phyloP scores from a whole-genome alignment of 2,888 invertebrate species.

The Drosophila kambysellisi region DNA sequence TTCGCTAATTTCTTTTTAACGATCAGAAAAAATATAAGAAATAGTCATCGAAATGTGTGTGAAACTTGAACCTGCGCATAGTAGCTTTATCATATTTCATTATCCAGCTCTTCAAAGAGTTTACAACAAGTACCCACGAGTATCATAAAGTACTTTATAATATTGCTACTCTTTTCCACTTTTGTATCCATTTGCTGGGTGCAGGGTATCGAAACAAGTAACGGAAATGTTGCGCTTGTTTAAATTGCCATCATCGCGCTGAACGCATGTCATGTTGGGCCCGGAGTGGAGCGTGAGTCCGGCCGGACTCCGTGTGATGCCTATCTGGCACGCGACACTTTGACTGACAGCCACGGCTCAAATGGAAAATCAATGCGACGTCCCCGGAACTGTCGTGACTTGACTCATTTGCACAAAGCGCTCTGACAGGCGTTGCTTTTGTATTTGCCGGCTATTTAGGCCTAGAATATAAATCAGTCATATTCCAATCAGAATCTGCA shows the following conservation, averaged over 20 bases:
- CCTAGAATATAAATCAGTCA: not conserved
- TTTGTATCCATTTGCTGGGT: not conserved
- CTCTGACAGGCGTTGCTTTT: conserved; percentile 14
- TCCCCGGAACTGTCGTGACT: conserved; percentile 41
- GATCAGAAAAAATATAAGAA: not conserved
- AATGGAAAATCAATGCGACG: conserved; percentile 73
- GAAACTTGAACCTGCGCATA: not conserved
- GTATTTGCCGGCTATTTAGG: conserved; percentile 2
- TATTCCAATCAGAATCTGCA: not conserved
- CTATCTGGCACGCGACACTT: conserved; percentile 61
- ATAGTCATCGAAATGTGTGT: not conserved
- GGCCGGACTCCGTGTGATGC: conserved; percentile 23
- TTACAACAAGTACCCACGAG: not conserved
- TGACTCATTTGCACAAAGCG: conserved; percentile 55
- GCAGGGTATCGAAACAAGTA: conserved; percentile 20
- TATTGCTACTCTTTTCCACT: not conserved
- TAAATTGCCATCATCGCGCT: conserved; percentile 78
- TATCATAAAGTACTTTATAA: not conserved
- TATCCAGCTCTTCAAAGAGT: not conserved
- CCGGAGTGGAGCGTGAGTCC: conserved; percentile 9
- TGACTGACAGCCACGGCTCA: conserved; percentile 72
- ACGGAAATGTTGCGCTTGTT: conserved; percentile 59
- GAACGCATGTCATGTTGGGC: conserved; percentile 72
- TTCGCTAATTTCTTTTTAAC: not conserved
- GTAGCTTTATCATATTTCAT: not conserved